Percentiles rank a stretch among this genome's conserved stretches.
Conservation (phyloP, 35 echinoderm and acorn worm species). For the Strongylocentrotus purpuratus region DNA sequence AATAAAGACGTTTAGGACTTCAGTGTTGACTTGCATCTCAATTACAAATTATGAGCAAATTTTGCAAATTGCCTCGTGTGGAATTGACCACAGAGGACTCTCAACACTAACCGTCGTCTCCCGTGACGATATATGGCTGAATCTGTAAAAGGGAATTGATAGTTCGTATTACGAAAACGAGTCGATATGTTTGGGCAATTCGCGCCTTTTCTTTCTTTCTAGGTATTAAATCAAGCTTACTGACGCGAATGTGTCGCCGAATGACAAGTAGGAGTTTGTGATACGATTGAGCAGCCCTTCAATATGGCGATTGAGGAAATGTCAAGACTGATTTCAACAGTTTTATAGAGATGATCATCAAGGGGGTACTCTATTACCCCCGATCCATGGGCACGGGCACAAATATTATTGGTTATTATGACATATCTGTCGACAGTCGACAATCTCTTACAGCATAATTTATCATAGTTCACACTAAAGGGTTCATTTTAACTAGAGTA, state of each 20-base stretch:
- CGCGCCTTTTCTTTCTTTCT: background rate
- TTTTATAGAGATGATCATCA: background rate
- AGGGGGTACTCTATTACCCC: background rate
- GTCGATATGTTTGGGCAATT: background rate
- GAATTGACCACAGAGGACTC: background rate
- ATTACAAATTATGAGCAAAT: background rate
- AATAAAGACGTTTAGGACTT: slow-evolving; percentile 12
- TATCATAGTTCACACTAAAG: too few relatives aligned
- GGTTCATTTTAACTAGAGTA: too few relatives aligned
- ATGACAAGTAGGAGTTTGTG: background rate
- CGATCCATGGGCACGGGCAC: background rate
- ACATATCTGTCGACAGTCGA: background rate
- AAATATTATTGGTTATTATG: slow-evolving; percentile 5
- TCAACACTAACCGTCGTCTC: background rate
- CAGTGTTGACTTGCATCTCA: background rate
- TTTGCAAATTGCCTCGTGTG: background rate
- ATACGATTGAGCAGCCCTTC: background rate
- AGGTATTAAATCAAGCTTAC: background rate
- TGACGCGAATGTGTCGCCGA: background rate
- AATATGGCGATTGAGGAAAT: background rate
- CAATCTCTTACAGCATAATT: background rate
- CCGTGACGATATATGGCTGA: background rate
- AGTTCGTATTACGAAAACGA: background rate
- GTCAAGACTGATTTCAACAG: background rate
- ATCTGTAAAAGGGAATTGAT: background rate